Conservation (phyloP, 30 jellyfish, hydroid and myxozoan genomes). For the Cassiopea andromeda region DNA sequence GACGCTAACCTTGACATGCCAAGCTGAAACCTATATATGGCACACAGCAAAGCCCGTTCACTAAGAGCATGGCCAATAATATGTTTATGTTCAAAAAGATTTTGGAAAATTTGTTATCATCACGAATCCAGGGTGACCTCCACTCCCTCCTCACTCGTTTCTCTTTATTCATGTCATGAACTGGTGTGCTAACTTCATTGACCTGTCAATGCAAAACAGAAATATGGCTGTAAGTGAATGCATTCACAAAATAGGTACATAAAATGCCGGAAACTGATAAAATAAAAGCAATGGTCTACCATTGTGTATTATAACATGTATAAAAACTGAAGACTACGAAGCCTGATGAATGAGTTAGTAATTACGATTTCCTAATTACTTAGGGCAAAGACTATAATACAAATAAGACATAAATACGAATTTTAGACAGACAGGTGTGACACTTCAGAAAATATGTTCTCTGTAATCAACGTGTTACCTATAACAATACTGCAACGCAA, state of each 20-base stretch:
- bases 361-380: too few species aligned
- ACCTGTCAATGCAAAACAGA: constrained; percentile 64
- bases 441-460: too few species aligned
- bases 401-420: too few species aligned
- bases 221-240: constrained; percentile 25
- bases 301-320: too few species aligned
- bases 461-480: too few species aligned
- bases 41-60: constrained; percentile 74
- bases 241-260: not conserved
- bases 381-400: too few species aligned
- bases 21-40: constrained; percentile 35
- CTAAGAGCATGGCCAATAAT: constrained; percentile 64
- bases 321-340: too few species aligned
- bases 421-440: too few species aligned
- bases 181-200: constrained; percentile 74
- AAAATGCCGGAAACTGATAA: not conserved
- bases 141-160: constrained; percentile 87
- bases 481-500: too few species aligned
- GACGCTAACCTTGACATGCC: constrained; percentile 63
- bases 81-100: constrained; percentile 10
- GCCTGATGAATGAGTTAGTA: too few species aligned
- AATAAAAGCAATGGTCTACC: not conserved
- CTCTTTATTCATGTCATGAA: constrained; percentile 84
- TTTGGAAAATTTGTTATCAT: constrained; percentile 56
- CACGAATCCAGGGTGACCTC: constrained; percentile 53